Base-by-base conservation (phyloP, 2,113 vertebrate species). In the Microcebus murinus region DNA sequence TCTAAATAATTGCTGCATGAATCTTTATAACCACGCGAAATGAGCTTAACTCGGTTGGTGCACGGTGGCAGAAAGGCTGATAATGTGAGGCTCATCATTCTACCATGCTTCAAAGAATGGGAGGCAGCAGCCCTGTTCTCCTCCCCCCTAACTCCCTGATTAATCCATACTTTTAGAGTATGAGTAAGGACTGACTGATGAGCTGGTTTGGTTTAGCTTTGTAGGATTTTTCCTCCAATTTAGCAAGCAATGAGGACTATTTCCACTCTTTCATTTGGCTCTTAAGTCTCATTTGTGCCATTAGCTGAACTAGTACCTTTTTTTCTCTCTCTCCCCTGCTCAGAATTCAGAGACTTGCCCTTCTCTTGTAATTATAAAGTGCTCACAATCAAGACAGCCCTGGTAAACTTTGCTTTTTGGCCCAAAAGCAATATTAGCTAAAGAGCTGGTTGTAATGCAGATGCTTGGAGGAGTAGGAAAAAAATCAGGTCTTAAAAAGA, bases 171-270 rank as follows among this genome's bases (percentile, higher is more conserved):
- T 96, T 96, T 90, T 61, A 95, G 87, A 86, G 88, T 85, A 52
- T 90, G 81, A 91, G 89, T 92, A 84, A 93, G 96, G 87, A 82
- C 84, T 97, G 96, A 98, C 82, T 96, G 93, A 97, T 97, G 97
- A 94, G 89, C 95, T 96, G 80, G 23, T 95, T 92, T 92, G 63
- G 80, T 96, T 97, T 93, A 97, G 93, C 90, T 96, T 96, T 83
- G 97, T 98, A 97, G 95, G 93, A 96, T 97, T 96, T 91, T 59
- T 77, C 97, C 97, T 96, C 88, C 94, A 96, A 98, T 97, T 98
- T 97, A 97, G 93, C 95, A 96, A 96, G 96, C 93, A 90, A 39
- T 97, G 97, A 98, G 77, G 84, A 97, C 87, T 79, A 55, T 97
- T 98, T 34, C 31, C 59, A 74, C 97, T 94, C 89, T 96, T 96